Evolutionary conservation across 2,113 vertebrate species (phyloP).

Genomic region (Merops nubicus): DNA sequence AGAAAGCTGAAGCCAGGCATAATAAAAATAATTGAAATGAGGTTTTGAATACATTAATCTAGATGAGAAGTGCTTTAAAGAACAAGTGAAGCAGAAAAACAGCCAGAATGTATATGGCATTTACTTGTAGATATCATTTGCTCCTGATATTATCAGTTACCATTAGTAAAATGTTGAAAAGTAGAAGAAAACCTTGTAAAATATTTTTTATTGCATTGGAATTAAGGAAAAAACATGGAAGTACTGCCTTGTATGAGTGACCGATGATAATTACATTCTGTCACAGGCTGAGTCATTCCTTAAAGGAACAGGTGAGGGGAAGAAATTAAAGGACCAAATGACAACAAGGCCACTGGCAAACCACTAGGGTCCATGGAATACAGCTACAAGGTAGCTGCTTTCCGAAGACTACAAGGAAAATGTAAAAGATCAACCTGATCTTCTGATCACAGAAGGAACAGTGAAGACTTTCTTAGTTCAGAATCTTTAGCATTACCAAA

Average conservation of each 20-base stretch:
- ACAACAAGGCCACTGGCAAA: not conserved
- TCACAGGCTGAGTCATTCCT: not conserved
- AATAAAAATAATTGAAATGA: constrained; percentile 77
- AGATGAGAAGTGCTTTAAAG: constrained; percentile 48
- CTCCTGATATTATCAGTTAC: not conserved
- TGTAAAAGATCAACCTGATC: not conserved
- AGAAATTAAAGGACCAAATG: not conserved
- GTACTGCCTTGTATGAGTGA: not conserved
- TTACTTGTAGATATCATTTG: not conserved
- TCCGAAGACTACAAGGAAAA: not conserved
- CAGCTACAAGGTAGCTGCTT: not conserved
- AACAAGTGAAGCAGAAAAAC: constrained; percentile 57
- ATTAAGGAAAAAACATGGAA: not conserved
- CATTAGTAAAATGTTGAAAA: not conserved
- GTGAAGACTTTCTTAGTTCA: not conserved
- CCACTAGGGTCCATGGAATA: not conserved
- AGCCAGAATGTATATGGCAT: not conserved
- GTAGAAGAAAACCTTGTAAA: not conserved
- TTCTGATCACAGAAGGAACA: not conserved
- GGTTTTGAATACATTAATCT: constrained; percentile 58
- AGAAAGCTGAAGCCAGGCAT: constrained; percentile 60
- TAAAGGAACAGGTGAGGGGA: not conserved
- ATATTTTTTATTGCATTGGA: not conserved
- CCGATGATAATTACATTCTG: not conserved
- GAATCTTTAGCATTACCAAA: not conserved